A percentile compares a stretch with the other conserved stretches of the same genome.
These are phyloP conservation scores for Meliscaeva auricollis DNA, from an alignment of 2,888 invertebrate genomes.

Conservation along the genomic window DNA sequence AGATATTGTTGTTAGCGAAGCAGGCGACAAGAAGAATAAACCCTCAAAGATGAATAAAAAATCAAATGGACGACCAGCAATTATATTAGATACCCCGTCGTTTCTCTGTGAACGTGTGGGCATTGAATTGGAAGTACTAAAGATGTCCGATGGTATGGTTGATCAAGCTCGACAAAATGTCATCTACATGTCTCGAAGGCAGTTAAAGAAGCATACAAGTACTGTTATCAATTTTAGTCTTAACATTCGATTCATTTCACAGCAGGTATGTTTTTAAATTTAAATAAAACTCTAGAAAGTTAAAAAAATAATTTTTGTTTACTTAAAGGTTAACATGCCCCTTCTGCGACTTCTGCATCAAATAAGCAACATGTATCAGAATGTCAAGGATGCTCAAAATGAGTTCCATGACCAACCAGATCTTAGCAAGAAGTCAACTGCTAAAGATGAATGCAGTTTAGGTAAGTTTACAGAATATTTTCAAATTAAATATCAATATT, in stretches of 20 bases:
- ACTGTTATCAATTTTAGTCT: constrained; percentile 95
- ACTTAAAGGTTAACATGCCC: constrained; percentile 94
- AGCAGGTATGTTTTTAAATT: constrained; percentile 87
- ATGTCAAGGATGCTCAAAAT: constrained; percentile 96
- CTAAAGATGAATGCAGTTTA: constrained; percentile 87
- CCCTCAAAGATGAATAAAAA: constrained; percentile 81
- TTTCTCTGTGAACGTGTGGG: constrained; percentile 96
- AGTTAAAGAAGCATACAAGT: constrained; percentile 95
- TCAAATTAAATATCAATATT: neutral
- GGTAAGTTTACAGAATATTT: constrained; percentile 82
- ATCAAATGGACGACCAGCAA: constrained; percentile 79
- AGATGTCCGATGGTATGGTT: constrained; percentile 95
- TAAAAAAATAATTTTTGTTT: neutral
- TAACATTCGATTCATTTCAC: constrained; percentile 95
- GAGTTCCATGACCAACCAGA: constrained; percentile 91
- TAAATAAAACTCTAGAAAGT: neutral
- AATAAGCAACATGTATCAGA: constrained; percentile 98
- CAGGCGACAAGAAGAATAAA: constrained; percentile 86
- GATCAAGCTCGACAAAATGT: constrained; percentile 94
- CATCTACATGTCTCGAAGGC: constrained; percentile 93
- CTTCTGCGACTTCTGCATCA: constrained; percentile 95
- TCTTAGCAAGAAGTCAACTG: constrained; percentile 82
- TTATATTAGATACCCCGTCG: constrained; percentile 87
- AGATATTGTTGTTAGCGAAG: constrained; percentile 97
- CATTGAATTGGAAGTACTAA: constrained; percentile 94